Percentiles rank a stretch among this genome's conserved stretches.
Evolutionary conservation across 2,113 vertebrate genomes (phyloP).

Genomic region (Nipponia nippon): DNA sequence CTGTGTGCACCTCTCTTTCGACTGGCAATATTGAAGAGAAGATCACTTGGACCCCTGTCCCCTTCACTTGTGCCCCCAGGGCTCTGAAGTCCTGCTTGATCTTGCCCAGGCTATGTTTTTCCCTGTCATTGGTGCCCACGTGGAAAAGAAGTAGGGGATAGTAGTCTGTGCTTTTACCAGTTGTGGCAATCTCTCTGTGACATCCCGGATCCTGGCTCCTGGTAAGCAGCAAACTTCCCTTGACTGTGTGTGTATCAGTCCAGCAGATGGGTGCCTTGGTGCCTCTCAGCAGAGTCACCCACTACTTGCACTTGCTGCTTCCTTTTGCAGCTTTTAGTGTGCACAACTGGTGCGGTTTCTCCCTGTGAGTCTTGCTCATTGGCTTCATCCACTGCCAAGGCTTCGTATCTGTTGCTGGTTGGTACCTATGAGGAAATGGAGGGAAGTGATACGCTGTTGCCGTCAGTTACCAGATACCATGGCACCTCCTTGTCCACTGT

Average conservation of each 20-base stretch:
- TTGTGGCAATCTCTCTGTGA: neutral
- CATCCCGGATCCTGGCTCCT: neutral
- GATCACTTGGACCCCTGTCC: neutral
- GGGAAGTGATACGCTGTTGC: neutral
- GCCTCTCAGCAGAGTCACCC: neutral
- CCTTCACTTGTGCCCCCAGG: neutral
- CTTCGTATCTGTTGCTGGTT: neutral
- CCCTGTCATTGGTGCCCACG: neutral
- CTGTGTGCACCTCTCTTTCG: neutral
- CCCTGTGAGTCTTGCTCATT: neutral
- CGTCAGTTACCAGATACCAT: neutral
- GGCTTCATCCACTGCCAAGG: neutral
- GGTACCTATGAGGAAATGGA: neutral
- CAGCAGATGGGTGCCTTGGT: neutral
- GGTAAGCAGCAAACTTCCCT: neutral
- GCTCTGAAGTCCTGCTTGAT: neutral
- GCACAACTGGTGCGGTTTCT: neutral
- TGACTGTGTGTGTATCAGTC: neutral
- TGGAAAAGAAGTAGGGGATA: neutral
- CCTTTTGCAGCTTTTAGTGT: neutral
- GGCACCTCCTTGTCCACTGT: neutral
- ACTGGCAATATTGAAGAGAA: neutral
- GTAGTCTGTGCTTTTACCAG: neutral
- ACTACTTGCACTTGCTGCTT: neutral
- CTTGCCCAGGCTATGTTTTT: neutral